Conservation (phyloP, 2,888 invertebrate genomes). For the Platycheirus rosarum region DNA sequence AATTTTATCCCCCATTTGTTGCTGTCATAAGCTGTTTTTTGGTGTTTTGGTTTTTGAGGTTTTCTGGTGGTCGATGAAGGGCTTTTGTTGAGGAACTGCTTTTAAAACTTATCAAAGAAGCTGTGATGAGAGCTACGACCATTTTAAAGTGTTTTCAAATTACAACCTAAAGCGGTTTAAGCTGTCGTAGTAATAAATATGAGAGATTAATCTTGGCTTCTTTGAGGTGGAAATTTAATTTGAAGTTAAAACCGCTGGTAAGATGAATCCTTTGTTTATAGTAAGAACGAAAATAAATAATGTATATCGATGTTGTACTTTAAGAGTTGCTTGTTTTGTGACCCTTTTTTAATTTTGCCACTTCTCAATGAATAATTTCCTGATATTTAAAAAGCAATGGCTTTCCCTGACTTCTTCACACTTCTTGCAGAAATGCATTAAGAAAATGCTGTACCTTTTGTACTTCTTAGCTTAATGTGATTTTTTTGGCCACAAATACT, state of each 20-base stretch:
- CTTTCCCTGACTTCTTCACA: too few species aligned
- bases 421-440: too few species aligned
- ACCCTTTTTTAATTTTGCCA: too few species aligned
- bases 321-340: too few species aligned
- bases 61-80: conserved; percentile 36
- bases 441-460: too few species aligned
- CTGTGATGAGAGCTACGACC: background rate
- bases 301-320: too few species aligned
- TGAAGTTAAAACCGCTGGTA: background rate
- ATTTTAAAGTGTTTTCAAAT: conserved; percentile 47
- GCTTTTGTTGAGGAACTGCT: conserved; percentile 35
- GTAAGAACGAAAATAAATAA: too few species aligned
- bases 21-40: conserved; percentile 48
- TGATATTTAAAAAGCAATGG: too few species aligned
- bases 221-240: conserved; percentile 42
- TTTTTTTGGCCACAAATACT: too few species aligned
- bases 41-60: conserved; percentile 11
- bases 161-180: conserved; percentile 34
- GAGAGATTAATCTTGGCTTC: conserved; percentile 45
- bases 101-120: conserved; percentile 27
- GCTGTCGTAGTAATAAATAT: conserved; percentile 48
- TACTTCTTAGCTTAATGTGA: too few species aligned
- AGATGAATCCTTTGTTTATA: too few species aligned
- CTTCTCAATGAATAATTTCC: too few species aligned
- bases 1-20: conserved; percentile 66